A percentile compares a stretch with the other conserved stretches of the same genome.
Conservation (phyloP, 1,140 invertebrate genomes). For the Drosophila elegans region DNA sequence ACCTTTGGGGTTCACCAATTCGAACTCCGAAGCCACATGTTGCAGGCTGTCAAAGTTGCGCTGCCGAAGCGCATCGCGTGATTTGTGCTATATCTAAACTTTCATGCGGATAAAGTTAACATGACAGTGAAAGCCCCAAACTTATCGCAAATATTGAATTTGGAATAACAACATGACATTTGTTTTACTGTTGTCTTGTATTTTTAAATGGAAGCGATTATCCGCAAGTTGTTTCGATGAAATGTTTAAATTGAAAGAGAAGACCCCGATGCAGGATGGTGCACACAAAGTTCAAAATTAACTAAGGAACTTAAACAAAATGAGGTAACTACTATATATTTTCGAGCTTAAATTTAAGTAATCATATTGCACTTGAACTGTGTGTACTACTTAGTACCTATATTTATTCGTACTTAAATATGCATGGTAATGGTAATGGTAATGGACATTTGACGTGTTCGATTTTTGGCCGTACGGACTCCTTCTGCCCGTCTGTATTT, state of each 20-base stretch:
- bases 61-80: constrained; percentile 49
- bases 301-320: constrained; percentile 26
- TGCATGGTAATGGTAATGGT: constrained; percentile 33
- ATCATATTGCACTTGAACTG: constrained; percentile 34
- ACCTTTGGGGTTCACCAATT: constrained; percentile 7
- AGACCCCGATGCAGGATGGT: constrained; percentile 8
- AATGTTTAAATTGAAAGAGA: background rate
- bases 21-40: constrained; percentile 29
- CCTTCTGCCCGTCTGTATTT: constrained; percentile 27
- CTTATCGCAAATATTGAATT: constrained; percentile 47
- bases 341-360: background rate
- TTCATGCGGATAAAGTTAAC: constrained; percentile 42
- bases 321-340: constrained; percentile 32
- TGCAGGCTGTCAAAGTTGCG: constrained; percentile 34
- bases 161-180: constrained; percentile 44
- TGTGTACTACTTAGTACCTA: constrained; percentile 14
- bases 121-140: constrained; percentile 54
- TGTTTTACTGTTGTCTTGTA: constrained; percentile 41
- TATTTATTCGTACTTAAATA: constrained; percentile 34
- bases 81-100: constrained; percentile 37
- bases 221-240: background rate
- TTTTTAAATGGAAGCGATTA: background rate
- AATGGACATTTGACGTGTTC: constrained; percentile 54
- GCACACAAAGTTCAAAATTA: constrained; percentile 18
- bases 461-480: constrained; percentile 21